Conservation (phyloP, 2,113 vertebrate species). For the Rallus limicola region DNA sequence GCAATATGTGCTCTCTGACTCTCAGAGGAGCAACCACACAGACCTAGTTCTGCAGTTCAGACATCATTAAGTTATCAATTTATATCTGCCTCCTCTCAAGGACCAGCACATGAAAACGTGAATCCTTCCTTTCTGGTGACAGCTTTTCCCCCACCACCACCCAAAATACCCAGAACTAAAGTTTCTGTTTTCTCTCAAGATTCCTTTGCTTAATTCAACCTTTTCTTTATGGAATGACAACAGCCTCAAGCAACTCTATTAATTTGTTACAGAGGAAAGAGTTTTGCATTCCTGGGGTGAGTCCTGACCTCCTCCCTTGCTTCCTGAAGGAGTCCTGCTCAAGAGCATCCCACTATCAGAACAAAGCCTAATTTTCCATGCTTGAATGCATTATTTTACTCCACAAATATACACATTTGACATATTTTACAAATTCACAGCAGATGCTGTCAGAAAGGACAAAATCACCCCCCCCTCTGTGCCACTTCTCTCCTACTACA, state of each 20-base stretch:
- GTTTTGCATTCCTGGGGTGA: slow-evolving; percentile 31
- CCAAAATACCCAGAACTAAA: background rate
- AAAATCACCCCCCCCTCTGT: background rate
- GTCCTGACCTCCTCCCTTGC: slow-evolving; percentile 4
- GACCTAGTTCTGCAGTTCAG: background rate
- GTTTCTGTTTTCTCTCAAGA: background rate
- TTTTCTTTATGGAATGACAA: slow-evolving; percentile 41
- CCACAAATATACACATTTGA: background rate
- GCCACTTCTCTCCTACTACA: background rate
- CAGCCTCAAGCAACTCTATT: slow-evolving; percentile 35
- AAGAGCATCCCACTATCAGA: background rate
- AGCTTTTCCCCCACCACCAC: background rate
- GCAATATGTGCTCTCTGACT: background rate
- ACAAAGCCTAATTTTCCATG: background rate
- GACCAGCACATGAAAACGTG: background rate
- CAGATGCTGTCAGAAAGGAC: slow-evolving; percentile 11
- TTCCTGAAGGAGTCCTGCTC: background rate
- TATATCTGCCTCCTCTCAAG: background rate
- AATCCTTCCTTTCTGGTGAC: background rate
- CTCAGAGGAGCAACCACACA: background rate
- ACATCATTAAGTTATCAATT: background rate
- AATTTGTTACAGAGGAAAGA: slow-evolving; percentile 35
- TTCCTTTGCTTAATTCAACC: slow-evolving; percentile 15
- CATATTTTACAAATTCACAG: background rate
- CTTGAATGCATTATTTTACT: background rate